Evolutionary conservation across 2,797 vertebrate genomes (phyloP), one percentile per base, ranked within the genome.

Genomic region (Siniperca obscura): DNA sequence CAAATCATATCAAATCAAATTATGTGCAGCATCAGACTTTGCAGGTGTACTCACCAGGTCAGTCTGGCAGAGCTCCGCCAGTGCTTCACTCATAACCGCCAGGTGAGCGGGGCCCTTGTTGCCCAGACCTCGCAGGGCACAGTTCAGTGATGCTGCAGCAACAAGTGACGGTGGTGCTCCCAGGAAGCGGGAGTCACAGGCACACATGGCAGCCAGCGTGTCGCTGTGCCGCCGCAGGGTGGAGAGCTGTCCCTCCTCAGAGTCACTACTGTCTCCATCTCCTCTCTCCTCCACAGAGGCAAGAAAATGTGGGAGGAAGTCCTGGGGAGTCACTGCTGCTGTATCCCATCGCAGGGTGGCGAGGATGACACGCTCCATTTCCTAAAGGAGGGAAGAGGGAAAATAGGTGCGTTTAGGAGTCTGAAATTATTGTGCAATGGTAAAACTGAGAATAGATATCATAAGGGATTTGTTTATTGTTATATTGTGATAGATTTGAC

Each of bases 291-390:
- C 85, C 72, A 95, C 66, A 4, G 76, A 89, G 36, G 92, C 90
- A 1, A 96, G 74, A 16, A 96, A 94, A 80, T 94, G 96, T 34
- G 96, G 95, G 42, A 96, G 89, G 83, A 96, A 96, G 93, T 96
- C 96, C 87, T 96, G 96, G 4, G 96, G 94, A 27, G 96, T 96
- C 78, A 96, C 94, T 0, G 94, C 93, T 8, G 95, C 96, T 0
- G 95, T 92, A 80, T 96, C 96, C 96, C 96, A 96, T 3, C 94
- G 94, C 27, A 96, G 94, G 16, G 94, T 92, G 27, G 89, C 93
- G 22, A 96, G 91, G 61, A 96, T 76, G 6, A 96, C 70, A 0
- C 96, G 94, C 87, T 96, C 96, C 95, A 96, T 96, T 48, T 96
- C 95, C 96, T 96, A 79, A 57, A 2, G 70, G 34, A 70, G 34